Percentiles rank a stretch among this genome's conserved stretches.
Evolutionary conservation across 2,888 invertebrate genomes (phyloP).

Genomic region (Agapetus fuscipes): DNA sequence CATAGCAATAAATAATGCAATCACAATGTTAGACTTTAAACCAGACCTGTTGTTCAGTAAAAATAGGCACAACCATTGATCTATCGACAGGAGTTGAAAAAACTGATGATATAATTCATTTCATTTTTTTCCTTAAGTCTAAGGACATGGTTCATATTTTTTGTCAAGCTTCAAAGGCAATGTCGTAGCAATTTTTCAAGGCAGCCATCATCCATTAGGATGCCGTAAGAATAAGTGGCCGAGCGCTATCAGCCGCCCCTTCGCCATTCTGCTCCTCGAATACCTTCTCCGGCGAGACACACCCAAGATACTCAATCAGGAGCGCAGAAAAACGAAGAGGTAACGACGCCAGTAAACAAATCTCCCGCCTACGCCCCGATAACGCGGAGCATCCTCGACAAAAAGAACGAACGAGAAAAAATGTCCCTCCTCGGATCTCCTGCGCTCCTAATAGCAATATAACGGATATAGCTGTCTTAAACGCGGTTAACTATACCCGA

Average conservation of each 20-base stretch:
- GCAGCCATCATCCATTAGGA: slow-evolving; percentile 5
- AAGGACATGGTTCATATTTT: no score
- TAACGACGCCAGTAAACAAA: slow-evolving; percentile 14
- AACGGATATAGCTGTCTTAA: slow-evolving; percentile 8
- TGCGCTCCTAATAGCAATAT: slow-evolving; percentile 13
- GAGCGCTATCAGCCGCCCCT: slow-evolving; percentile 5
- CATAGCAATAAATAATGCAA: no score
- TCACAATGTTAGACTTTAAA: no score
- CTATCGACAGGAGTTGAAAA: no score
- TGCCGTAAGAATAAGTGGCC: slow-evolving; percentile 8
- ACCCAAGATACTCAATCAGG: slow-evolving; percentile 11
- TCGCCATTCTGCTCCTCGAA: no score
- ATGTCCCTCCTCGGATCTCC: slow-evolving; percentile 4
- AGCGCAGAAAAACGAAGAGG: slow-evolving; percentile 8
- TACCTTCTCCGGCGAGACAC: neutral
- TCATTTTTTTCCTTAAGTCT: no score
- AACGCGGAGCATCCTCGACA: slow-evolving; percentile 8
- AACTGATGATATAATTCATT: no score
- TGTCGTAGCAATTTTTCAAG: slow-evolving; percentile 7
- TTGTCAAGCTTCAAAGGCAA: no score
- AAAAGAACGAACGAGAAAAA: slow-evolving; percentile 9
- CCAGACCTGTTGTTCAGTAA: no score
- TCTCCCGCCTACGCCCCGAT: slow-evolving; percentile 11
- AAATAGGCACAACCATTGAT: no score
- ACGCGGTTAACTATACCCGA: slow-evolving; percentile 11